Evolutionary conservation across 1,140 invertebrate species (phyloP).

Genomic region (Procambarus virginalis): DNA sequence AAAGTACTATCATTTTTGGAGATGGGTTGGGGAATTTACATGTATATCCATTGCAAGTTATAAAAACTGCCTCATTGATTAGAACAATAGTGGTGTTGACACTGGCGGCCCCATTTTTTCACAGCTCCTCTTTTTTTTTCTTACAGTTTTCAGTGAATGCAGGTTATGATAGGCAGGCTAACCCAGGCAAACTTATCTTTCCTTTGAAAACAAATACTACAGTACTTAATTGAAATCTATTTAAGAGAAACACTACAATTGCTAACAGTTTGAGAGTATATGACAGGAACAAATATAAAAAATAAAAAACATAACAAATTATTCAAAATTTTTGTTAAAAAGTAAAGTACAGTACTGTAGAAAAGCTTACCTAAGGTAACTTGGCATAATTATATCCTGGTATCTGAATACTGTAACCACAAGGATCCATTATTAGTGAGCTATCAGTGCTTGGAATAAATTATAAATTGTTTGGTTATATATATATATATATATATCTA

Average conservation of each 20-base stretch:
- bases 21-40: no score
- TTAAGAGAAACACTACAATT: not conserved
- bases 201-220: not conserved
- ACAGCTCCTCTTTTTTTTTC: not conserved
- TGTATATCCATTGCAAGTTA: not conserved
- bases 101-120: constrained; percentile 1
- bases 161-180: not conserved
- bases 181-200: not conserved
- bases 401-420: constrained; percentile 9
- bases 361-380: not conserved
- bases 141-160: constrained; percentile 21
- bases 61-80: constrained; percentile 24
- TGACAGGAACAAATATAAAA: not conserved
- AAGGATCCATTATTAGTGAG: not conserved
- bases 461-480: not conserved
- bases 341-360: not conserved
- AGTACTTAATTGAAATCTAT: not conserved
- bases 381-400: constrained; percentile 22
- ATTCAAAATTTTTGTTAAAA: not conserved
- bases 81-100: constrained; percentile 36
- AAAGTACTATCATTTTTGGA: no score
- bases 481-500: constrained; percentile 16
- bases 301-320: not conserved
- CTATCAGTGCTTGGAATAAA: not conserved
- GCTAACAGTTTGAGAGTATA: not conserved